Evolutionary conservation across 2,113 vertebrate genomes (phyloP).

Genomic region (Lipotes vexillifer): DNA sequence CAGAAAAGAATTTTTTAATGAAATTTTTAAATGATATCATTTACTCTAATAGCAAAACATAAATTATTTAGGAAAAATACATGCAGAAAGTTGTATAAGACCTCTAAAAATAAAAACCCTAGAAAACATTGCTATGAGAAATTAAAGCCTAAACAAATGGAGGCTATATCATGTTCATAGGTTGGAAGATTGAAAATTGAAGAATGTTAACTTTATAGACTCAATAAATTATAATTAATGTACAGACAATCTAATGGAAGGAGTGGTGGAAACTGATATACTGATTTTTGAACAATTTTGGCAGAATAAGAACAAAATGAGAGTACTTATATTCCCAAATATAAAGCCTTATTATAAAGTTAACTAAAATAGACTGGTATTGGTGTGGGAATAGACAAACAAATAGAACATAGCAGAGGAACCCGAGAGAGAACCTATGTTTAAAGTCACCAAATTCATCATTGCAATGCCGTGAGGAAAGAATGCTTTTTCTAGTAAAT

Average conservation of each 20-base stretch:
- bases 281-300: conserved; percentile 7
- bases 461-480: background rate
- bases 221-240: background rate
- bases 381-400: background rate
- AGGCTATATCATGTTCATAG: background rate
- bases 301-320: background rate
- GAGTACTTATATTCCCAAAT: background rate
- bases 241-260: background rate
- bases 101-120: background rate
- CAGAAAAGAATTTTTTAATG: background rate
- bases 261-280: background rate
- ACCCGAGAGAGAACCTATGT: background rate
- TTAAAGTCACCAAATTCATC: background rate
- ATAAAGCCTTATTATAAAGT: background rate
- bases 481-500: background rate
- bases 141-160: background rate
- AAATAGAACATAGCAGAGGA: background rate
- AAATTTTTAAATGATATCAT: background rate
- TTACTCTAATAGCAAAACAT: background rate
- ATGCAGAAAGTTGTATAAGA: background rate
- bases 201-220: background rate
- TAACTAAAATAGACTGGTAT: background rate
- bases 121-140: background rate
- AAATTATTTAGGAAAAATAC: background rate
- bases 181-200: background rate